Evolutionary conservation across 1,140 invertebrate species (phyloP), one percentile per base, ranked within the genome.

Genomic region (Phymastichus coffea): DNA sequence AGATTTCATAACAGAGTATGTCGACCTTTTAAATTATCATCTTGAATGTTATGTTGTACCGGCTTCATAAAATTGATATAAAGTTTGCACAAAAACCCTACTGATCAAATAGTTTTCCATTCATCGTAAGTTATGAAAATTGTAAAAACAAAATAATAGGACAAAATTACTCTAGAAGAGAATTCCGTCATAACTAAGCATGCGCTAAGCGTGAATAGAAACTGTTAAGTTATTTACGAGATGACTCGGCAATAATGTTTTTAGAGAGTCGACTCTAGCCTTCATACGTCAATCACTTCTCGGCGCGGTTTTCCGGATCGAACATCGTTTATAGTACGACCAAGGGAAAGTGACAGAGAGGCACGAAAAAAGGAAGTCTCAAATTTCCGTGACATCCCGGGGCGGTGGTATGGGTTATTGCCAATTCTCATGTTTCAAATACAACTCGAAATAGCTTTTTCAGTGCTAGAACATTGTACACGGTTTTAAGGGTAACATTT

Each of bases 241-340:
- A 30, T 23, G 23, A 48, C 17, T 48, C 33, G 23, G 33, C 44
- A 20, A 26, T n/a, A 55, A 61, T 73, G 71, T 70, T 74, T 74
- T 68, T 66, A 64, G 61, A 59, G 7, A 25, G 14, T 38, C 51
- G 54, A 22, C n/a, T n/a, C n/a, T 59, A 63, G 55, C 66, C 62
- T 66, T 65, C 48, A 38, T 54, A 51, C 60, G 69, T 69, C 69
- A 74, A 68, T 73, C 67, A 72, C 57, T 49, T 51, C 49, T 30
- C 9, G 30, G 35, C 51, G 41, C n/a, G n/a, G 48, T 66, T 69
- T 69, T 62, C 54, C 51, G 61, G 64, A 66, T 63, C 63, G 64
- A 60, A 63, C 64, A 54, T 57, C 60, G 35, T 63, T 63, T 62
- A 46, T n/a, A 37, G 43, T 51, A 15, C 30, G n/a, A n/a, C 25